Evolutionary conservation across 2,888 invertebrate species (phyloP).

Genomic region (Eupithecia subumbrata): DNA sequence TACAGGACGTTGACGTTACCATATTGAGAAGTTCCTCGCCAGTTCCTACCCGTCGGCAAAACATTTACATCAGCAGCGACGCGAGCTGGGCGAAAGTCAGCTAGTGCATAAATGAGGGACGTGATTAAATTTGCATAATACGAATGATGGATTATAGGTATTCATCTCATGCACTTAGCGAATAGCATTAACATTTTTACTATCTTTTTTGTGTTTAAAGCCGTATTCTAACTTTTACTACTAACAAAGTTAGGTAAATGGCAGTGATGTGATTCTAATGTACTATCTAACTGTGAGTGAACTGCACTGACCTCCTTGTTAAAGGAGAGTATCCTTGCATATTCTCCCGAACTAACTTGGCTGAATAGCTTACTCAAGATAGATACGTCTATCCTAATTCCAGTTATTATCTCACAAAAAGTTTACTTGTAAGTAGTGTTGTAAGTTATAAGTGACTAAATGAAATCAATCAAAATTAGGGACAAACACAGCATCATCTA

Average conservation of each 20-base stretch:
- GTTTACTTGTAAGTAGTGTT: no score
- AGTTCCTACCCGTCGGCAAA: neutral
- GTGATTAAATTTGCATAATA: slow-evolving; percentile 81
- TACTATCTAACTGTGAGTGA: no score
- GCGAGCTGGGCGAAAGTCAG: neutral
- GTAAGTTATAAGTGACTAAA: no score
- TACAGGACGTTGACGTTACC: no score
- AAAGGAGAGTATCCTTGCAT: no score
- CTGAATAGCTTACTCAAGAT: neutral
- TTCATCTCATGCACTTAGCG: slow-evolving; percentile 42
- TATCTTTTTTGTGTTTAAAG: neutral
- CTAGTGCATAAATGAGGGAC: slow-evolving; percentile 72
- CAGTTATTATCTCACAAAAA: neutral
- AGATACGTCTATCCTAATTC: neutral
- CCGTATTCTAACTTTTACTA: no score
- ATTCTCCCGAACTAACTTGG: neutral
- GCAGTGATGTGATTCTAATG: no score
- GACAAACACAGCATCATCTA: no score
- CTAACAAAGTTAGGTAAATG: no score
- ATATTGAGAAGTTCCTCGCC: neutral
- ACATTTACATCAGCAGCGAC: neutral
- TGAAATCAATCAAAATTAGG: no score
- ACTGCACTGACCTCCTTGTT: no score
- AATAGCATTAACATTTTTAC: neutral
- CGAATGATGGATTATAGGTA: slow-evolving; percentile 76